Conservation (phyloP, 2,797 vertebrate species). For the Poliocrania exsul region DNA sequence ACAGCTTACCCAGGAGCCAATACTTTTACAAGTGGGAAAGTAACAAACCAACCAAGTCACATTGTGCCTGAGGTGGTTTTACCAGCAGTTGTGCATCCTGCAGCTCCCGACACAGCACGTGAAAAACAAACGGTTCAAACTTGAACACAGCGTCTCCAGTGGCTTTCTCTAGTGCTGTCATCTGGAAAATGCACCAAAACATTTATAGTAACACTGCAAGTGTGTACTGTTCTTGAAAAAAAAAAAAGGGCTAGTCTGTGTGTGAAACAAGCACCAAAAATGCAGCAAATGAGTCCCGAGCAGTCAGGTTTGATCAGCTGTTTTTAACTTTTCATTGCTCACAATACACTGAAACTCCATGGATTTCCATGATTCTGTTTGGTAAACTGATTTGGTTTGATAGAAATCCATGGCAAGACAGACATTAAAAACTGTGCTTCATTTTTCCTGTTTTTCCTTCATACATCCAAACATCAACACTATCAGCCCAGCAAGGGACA, state of each 20-base stretch:
- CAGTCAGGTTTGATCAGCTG: neutral
- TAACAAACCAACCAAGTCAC: neutral
- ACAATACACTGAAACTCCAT: neutral
- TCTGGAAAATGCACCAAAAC: slow-evolving; percentile 67
- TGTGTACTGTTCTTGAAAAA: neutral
- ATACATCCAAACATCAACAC: no score
- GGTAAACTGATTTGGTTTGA: neutral
- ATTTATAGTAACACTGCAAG: neutral
- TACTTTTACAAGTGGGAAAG: neutral
- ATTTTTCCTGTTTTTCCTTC: neutral
- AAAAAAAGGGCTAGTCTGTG: neutral
- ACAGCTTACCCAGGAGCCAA: neutral
- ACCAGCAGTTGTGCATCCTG: slow-evolving; percentile 91
- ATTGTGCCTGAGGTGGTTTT: neutral
- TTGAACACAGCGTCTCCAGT: slow-evolving; percentile 84
- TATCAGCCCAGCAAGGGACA: neutral
- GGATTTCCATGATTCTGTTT: neutral
- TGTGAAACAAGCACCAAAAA: neutral
- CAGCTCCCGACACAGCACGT: slow-evolving; percentile 86
- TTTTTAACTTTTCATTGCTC: neutral
- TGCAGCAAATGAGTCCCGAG: neutral
- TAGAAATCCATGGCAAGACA: neutral
- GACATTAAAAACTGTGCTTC: neutral
- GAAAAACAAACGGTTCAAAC: slow-evolving; percentile 93
- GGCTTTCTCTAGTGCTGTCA: slow-evolving; percentile 74